Evolutionary conservation across 2,888 invertebrate species (phyloP), one percentile per base, ranked within the genome.

Genomic region (Calameuta filiformis): DNA sequence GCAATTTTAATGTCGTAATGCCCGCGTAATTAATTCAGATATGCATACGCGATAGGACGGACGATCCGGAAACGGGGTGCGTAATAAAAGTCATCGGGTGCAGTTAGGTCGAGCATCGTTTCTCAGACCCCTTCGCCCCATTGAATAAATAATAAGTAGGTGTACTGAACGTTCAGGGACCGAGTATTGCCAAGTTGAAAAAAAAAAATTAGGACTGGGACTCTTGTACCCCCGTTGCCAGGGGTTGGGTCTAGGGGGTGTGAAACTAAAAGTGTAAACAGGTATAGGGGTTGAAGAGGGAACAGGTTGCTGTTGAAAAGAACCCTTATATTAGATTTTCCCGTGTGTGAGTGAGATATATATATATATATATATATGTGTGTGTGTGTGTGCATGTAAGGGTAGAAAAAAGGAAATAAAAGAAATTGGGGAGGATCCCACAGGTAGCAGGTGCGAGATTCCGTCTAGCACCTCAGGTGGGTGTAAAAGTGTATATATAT

Each of bases 1-100:
- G 34, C 80, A 79, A 77, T 81, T 80, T 78, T 80, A 75, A 80
- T 79, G 75, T 77, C 77, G 79, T 80, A 79, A 79, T 76, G 77
- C 73, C 12, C 9, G 71, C 37, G 30, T 74, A 74, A 74, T 74
- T 74, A 74, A 74, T 74, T 23, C 23, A 23, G 74, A 74, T 74
- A 74, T 35, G 74, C 35, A 35, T n/a, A 6, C 35, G 35, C 6
- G 34, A 33, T 34, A 30, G 35, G 23, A 15, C 3, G 74, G 74
- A 74, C 31, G 74, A 74, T 74, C 74, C 74, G 74, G 74, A 74
- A 74, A 9, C 74, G 6, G 74, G 74, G 35, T 34, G 74, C 71
- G 71, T 31, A 71, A 74, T 74, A 74, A 74, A 74, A 74, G 35
- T 74, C 74, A 35, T 35, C 35, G 71, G 31, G 71, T 71, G 71